Evolutionary conservation across 2,888 invertebrate genomes (phyloP).

Genomic region (Mactromeris polynyma): DNA sequence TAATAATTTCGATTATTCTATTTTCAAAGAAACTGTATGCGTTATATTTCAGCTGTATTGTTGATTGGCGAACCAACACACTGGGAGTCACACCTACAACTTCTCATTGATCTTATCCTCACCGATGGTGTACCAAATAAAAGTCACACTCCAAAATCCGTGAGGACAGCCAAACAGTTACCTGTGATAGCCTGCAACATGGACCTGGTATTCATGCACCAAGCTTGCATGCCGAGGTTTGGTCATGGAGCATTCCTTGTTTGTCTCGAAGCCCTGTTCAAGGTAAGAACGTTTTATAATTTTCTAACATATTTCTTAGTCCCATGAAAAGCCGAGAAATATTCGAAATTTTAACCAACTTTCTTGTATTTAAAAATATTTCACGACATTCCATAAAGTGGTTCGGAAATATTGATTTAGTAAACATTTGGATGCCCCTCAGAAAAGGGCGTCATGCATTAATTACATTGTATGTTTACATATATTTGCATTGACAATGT

Average conservation of each 20-base stretch:
- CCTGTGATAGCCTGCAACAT: constrained; percentile 87
- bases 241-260: constrained; percentile 87
- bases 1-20: too few relatives aligned
- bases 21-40: background rate
- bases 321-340: too few relatives aligned
- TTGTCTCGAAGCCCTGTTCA: constrained; percentile 86
- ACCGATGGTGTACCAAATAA: constrained; percentile 86
- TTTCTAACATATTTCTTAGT: too few relatives aligned
- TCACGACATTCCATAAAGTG: too few relatives aligned
- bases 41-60: constrained; percentile 81
- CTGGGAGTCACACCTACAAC: constrained; percentile 87
- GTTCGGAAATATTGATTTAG: too few relatives aligned
- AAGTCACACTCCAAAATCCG: constrained; percentile 74
- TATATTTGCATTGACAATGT: too few relatives aligned
- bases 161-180: constrained; percentile 78
- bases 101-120: constrained; percentile 86
- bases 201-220: constrained; percentile 87
- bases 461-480: too few relatives aligned
- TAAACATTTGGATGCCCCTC: too few relatives aligned
- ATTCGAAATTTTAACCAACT: too few relatives aligned
- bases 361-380: too few relatives aligned
- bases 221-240: constrained; percentile 87
- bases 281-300: constrained; percentile 74
- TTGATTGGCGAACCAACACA: constrained; percentile 86
- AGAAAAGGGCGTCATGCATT: too few relatives aligned